phyloP scores from a whole-genome alignment of 53 echinoderm and acorn worm species.

The Astropecten irregularis region DNA sequence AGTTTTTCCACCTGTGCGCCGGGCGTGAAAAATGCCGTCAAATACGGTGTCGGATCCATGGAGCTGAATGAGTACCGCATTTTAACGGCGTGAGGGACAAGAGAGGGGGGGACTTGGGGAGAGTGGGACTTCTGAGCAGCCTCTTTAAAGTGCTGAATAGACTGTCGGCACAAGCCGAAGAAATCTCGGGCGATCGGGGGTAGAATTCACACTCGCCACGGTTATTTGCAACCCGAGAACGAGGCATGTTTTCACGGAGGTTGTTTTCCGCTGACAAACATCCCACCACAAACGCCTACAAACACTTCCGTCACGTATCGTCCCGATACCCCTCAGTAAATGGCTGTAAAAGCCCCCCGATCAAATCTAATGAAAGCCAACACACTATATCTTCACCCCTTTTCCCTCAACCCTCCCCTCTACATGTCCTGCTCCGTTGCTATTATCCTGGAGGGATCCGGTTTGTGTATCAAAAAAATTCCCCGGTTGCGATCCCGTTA shows the following conservation, averaged over 20 bases:
- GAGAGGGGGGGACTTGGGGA: too few relatives aligned
- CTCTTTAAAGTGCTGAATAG: conserved; percentile 12
- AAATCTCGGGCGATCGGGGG: neutral
- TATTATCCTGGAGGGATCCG: conserved; percentile 10
- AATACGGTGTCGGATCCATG: conserved; percentile 2
- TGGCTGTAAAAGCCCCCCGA: conserved; percentile 28
- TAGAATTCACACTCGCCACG: neutral
- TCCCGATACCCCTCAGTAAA: neutral
- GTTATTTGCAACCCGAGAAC: neutral
- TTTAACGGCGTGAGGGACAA: conserved; percentile 15
- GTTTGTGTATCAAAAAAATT: conserved; percentile 51
- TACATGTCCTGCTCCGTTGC: too few relatives aligned
- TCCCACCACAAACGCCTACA: neutral
- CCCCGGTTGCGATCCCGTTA: neutral
- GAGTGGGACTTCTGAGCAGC: neutral
- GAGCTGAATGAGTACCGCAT: too few relatives aligned
- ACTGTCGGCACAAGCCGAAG: neutral
- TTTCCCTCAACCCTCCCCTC: neutral
- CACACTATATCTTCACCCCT: conserved; percentile 7
- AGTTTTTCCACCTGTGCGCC: conserved; percentile 46
- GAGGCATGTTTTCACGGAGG: too few relatives aligned
- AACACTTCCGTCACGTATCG: neutral
- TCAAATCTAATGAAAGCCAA: conserved; percentile 43
- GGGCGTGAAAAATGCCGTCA: conserved; percentile 21
- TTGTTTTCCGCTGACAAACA: conserved; percentile 36